phyloP scores from a whole-genome alignment of 1,140 invertebrate species.

The Ruditapes philippinarum region DNA sequence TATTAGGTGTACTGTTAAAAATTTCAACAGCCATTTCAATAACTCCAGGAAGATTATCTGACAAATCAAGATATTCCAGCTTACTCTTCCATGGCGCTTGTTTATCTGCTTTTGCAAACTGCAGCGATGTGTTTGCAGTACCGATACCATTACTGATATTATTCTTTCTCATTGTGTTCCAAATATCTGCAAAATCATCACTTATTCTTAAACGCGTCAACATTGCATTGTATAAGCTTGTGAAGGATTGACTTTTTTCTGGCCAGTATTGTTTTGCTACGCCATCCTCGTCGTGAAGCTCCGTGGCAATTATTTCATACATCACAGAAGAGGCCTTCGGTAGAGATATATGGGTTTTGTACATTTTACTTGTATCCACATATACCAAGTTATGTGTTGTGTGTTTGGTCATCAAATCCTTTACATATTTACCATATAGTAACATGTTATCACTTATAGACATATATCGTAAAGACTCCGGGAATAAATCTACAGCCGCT shows the following conservation, averaged over 20 bases:
- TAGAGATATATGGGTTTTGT: not conserved
- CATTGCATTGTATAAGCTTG: not conserved
- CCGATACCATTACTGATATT: not conserved
- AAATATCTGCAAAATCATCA: not conserved
- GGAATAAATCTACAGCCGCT: not conserved
- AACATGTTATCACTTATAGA: constrained; percentile 33
- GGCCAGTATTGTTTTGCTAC: too few species aligned
- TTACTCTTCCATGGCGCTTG: not conserved
- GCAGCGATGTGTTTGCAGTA: not conserved
- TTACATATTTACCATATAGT: not conserved
- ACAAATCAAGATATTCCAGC: constrained; percentile 13
- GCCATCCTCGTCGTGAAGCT: not conserved
- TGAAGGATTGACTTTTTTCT: too few species aligned
- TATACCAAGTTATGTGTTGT: not conserved
- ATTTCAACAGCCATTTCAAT: not conserved
- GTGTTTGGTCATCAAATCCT: not conserved
- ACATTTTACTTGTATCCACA: constrained; percentile 17
- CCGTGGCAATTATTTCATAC: not conserved
- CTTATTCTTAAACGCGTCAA: not conserved
- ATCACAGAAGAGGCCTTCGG: not conserved
- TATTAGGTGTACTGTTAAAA: not conserved
- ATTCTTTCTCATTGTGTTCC: not conserved
- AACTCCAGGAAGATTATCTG: constrained; percentile 7
- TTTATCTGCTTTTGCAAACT: not conserved
- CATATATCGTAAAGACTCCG: not conserved